Evolutionary conservation across 2,113 vertebrate genomes (phyloP).

Genomic region (Perccottus glenii): DNA sequence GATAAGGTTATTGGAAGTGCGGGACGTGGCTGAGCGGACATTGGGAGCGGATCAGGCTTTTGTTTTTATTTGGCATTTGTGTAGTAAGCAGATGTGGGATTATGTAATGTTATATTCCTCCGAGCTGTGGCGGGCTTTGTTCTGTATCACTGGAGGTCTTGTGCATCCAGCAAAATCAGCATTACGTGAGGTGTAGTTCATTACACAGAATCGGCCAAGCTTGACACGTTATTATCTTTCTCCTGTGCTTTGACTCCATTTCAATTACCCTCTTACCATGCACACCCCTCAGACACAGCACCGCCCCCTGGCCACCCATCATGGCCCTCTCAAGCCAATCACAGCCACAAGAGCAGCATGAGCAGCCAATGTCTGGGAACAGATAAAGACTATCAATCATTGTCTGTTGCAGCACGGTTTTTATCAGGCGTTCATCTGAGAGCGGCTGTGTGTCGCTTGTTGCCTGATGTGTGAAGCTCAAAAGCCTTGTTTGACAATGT

Average conservation of each 20-base stretch:
- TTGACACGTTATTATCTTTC: slow-evolving; percentile 85
- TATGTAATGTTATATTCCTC: slow-evolving; percentile 64
- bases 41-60: slow-evolving; percentile 28
- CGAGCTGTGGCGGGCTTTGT: slow-evolving; percentile 58
- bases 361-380: slow-evolving; percentile 64
- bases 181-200: slow-evolving; percentile 80
- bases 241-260: slow-evolving; percentile 81
- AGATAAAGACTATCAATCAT: slow-evolving; percentile 71
- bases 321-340: slow-evolving; percentile 60
- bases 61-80: slow-evolving; percentile 40
- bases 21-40: slow-evolving; percentile 37
- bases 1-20: slow-evolving; percentile 47
- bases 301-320: slow-evolving; percentile 44
- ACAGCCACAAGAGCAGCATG: slow-evolving; percentile 45
- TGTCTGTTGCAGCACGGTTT: slow-evolving; percentile 40
- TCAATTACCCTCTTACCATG: slow-evolving; percentile 84
- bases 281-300: slow-evolving; percentile 59
- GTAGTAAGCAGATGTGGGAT: slow-evolving; percentile 45
- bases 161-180: slow-evolving; percentile 76
- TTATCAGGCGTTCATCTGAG: slow-evolving; percentile 62
- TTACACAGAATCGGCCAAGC: slow-evolving; percentile 77
- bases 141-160: slow-evolving; percentile 67
- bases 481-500: slow-evolving; percentile 57
- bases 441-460: slow-evolving; percentile 48
- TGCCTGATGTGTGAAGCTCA: slow-evolving; percentile 44